These are phyloP conservation scores for Synergus gifuensis DNA, from an alignment of 2,888 invertebrate species.

Conservation along the genomic window DNA sequence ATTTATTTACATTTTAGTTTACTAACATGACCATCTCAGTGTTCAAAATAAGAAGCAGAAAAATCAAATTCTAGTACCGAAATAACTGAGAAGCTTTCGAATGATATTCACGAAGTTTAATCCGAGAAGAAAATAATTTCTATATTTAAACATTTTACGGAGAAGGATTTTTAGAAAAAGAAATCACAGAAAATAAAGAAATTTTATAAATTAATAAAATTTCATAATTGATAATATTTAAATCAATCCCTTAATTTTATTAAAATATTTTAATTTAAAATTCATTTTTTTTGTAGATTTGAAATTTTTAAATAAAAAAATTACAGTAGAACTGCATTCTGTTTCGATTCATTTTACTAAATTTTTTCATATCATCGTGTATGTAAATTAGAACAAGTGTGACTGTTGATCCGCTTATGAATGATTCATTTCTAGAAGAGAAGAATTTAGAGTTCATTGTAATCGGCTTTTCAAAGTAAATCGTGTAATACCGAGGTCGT, in stretches of 20 bases:
- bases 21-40: not conserved
- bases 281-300: not conserved
- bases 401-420: not conserved
- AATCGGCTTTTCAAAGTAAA: not conserved
- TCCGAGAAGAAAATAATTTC: not conserved
- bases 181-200: not conserved
- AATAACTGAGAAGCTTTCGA: constrained; percentile 7
- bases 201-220: not conserved
- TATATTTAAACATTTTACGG: not conserved
- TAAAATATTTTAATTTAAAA: not conserved
- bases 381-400: not conserved
- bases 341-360: not conserved
- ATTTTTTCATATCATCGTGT: not conserved
- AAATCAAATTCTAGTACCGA: constrained; percentile 13
- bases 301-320: not conserved
- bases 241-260: not conserved
- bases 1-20: not conserved
- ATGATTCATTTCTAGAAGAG: constrained; percentile 17
- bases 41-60: constrained; percentile 22
- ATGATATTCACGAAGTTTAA: not conserved
- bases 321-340: not conserved
- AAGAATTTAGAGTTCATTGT: constrained; percentile 12
- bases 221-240: not conserved
- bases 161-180: not conserved
- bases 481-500: not conserved